A percentile compares a stretch with the other conserved stretches of the same genome.
phyloP scores from a whole-genome alignment of 2,797 vertebrate species.

The Nannoperca australis region DNA sequence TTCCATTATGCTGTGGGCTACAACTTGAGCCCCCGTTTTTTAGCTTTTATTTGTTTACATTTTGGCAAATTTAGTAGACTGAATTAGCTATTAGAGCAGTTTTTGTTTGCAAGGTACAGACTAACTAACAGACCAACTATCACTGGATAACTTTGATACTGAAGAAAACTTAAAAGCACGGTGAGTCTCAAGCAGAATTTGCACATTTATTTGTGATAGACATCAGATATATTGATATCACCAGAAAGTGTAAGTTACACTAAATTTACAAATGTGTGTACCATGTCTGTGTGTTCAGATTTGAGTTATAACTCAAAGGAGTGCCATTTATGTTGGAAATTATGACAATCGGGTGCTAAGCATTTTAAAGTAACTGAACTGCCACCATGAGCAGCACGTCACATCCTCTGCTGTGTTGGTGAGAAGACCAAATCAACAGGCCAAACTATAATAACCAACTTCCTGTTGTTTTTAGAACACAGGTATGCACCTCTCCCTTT shows the following conservation, averaged over 20 bases:
- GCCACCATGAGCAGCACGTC: background rate
- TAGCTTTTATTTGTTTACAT: background rate
- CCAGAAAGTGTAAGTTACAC: background rate
- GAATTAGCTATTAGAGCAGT: background rate
- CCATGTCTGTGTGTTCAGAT: background rate
- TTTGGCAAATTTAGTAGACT: background rate
- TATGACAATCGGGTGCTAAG: background rate
- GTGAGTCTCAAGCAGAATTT: background rate
- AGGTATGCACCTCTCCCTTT: slow-evolving; percentile 2
- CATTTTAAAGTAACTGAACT: background rate
- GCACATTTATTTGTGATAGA: background rate
- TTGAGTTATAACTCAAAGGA: background rate
- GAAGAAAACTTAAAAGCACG: background rate
- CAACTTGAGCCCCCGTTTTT: background rate
- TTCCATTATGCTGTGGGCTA: background rate
- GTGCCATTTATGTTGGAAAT: background rate
- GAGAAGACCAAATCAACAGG: background rate
- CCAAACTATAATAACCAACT: slow-evolving; percentile 7
- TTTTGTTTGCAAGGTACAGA: background rate
- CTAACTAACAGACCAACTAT: background rate
- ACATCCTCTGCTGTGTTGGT: background rate
- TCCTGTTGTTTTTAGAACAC: slow-evolving; percentile 3
- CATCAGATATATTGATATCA: background rate
- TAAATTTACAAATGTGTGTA: slow-evolving; percentile 1
- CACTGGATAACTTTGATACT: background rate